These are phyloP conservation scores for Amblyornis subalaris DNA, from an alignment of 2,113 vertebrate genomes.

Conservation along the genomic window DNA sequence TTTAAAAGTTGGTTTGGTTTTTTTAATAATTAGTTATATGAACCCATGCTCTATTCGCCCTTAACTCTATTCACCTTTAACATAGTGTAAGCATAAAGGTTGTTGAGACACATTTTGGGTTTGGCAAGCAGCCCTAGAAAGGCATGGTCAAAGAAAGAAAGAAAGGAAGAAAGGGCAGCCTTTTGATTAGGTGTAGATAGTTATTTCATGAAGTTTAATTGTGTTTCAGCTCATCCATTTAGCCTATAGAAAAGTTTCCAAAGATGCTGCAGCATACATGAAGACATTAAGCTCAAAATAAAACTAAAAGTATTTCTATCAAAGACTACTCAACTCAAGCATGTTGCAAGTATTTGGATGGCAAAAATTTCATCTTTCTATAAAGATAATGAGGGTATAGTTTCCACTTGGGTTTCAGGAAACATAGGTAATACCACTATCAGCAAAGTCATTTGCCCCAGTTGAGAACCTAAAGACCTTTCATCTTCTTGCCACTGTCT, in stretches of 20 bases:
- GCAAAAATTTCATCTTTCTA: background rate
- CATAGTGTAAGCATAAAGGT: background rate
- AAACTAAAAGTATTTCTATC: background rate
- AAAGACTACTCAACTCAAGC: background rate
- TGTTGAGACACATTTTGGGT: background rate
- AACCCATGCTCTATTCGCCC: background rate
- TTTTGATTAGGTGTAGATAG: background rate
- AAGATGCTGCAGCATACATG: background rate
- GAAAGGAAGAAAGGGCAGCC: background rate
- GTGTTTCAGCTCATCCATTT: background rate
- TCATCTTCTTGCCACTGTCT: background rate
- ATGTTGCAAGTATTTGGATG: background rate
- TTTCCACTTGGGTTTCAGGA: background rate
- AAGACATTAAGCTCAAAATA: background rate
- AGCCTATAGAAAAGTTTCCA: background rate
- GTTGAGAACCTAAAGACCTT: background rate
- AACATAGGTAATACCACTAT: background rate
- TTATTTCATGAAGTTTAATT: background rate
- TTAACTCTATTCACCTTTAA: background rate
- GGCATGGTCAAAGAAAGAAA: background rate
- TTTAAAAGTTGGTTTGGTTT: background rate
- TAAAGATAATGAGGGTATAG: background rate
- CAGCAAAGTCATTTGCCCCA: background rate
- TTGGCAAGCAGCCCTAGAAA: background rate
- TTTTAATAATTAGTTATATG: background rate